phyloP scores from a whole-genome alignment of 2,797 vertebrate genomes.

The Muscicapa striata region DNA sequence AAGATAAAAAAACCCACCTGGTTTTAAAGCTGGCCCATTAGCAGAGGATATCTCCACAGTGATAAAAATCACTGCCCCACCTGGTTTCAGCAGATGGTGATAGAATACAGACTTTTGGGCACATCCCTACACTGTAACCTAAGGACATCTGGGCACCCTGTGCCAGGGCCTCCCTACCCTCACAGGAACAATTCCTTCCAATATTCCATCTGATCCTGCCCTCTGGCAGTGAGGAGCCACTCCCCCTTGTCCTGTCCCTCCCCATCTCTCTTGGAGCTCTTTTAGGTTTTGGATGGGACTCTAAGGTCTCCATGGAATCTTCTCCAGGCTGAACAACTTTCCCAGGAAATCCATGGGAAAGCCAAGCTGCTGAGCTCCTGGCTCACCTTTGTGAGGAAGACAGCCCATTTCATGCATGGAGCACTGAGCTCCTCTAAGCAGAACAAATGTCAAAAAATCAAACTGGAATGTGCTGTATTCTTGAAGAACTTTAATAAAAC shows the following conservation, averaged over 20 bases:
- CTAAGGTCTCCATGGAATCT: not conserved
- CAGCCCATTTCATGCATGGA: fast-evolving
- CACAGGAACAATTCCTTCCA: fast-evolving
- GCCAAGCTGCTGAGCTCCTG: not conserved
- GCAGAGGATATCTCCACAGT: no score
- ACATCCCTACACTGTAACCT: no score
- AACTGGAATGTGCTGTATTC: fast-evolving
- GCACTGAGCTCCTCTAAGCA: not conserved
- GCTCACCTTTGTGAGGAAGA: no score
- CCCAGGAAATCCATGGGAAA: not conserved
- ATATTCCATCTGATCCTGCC: fast-evolving
- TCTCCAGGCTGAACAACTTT: not conserved
- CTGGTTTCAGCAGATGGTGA: no score
- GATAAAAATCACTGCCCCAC: no score
- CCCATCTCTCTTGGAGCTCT: not conserved
- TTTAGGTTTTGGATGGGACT: not conserved
- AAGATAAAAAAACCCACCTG: no score
- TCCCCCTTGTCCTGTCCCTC: not conserved
- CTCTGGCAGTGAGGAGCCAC: not conserved
- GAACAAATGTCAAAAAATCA: not conserved
- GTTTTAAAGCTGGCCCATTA: no score
- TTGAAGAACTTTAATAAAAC: not conserved
- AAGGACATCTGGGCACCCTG: not conserved
- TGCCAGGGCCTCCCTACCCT: fast-evolving
- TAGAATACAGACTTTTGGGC: no score